Base-by-base conservation (phyloP, 2,113 vertebrate genomes). In the Misgurnus anguillicaudatus region DNA sequence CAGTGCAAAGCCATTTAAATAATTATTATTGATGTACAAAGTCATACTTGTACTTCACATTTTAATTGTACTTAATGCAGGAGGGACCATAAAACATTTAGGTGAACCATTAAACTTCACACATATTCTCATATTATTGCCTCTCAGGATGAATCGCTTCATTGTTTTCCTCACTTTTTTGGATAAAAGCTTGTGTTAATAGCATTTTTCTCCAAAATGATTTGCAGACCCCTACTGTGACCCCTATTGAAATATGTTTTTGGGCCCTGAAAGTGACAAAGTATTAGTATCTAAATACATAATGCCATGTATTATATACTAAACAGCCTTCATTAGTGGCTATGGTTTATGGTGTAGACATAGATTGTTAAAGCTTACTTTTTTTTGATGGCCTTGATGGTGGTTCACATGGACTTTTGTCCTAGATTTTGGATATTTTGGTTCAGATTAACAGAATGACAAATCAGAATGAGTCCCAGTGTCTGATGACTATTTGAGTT, bases 321-420 rank as follows among this genome's bases (percentile, higher is more conserved):
- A 93, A 0, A 94, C 94, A 1, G 94, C 94, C 94, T 0, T 93
- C 92, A 6, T 53, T 94, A 4, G 89, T 94, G 80, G 94, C 93
- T 2, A 21, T 95, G 76, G 65, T 89, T 4, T 94, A 95, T 78
- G 94, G 94, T 0, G 93, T 91, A 0, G 92, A 94, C 0, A 79
- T 92, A 14, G 87, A 60, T 13, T 95, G 94, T n/a, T 0, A 86
- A 90, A 75, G 82, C 87, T n/a, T 95, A 94, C 80, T 95, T 95
- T 87, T 89, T 93, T 83, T 87, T 95, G 63, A 84, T 87, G 0
- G 87, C 89, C 64, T 93, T 95, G 92, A 94, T 94, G 94, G 76
- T 89, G 16, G 84, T 89, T 17, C 91, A 89, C 61, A 82, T 94
- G 68, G 48, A 16, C 48, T 16, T 51, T 51, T 6, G 7, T 5